Base-by-base conservation (phyloP, 2,888 invertebrate genomes). In the Calliopum simillimum region DNA sequence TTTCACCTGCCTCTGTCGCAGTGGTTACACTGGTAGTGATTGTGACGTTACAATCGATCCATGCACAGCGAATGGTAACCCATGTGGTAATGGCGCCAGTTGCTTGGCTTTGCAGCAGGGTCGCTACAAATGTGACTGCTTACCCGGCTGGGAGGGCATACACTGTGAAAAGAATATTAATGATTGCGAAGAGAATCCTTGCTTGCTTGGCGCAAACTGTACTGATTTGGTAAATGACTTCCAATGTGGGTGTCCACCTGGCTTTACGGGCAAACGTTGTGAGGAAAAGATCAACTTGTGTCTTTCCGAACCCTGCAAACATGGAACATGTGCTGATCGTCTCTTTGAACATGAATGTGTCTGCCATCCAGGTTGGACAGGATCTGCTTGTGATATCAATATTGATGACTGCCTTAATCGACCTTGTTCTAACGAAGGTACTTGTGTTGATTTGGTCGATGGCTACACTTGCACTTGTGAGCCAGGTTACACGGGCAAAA, bases 121-220 rank as follows among this genome's bases (percentile, higher is more conserved):
- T 13, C 89, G 97, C 76, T 98, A 93, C 86, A 94, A 94, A 85
- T 99, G 99, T 84, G 95, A 97, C 84, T 99, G 99, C 85, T 88
- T 95, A 67, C 93, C 96, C 21, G 99, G 99, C 51, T 99, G 99
- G 98, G 96, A 97, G 84, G 99, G 99, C 71, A 94, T 95, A 78
- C 92, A 93, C 72, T 99, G 99, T 85, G 96, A 97, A 83, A 89
- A 89, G n/a, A 96, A 97, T 82, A 94, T 92, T 74, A 93, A 98
- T 81, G 98, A 98, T 82, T 98, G 98, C 84, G 92, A 94, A 6
- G 97, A 97, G 84, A 92, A 92, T 76, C 98, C 98, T 33, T 97
- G 97, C 83, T 88, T 97, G 1, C 87, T 98, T 33, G 95, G 94
- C 1, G 93, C 97, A 1, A 94, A 94, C 76, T 98, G 98, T 84